Conservation (phyloP, 1,140 invertebrate genomes). For the Pseudomyrmex sp. region DNA sequence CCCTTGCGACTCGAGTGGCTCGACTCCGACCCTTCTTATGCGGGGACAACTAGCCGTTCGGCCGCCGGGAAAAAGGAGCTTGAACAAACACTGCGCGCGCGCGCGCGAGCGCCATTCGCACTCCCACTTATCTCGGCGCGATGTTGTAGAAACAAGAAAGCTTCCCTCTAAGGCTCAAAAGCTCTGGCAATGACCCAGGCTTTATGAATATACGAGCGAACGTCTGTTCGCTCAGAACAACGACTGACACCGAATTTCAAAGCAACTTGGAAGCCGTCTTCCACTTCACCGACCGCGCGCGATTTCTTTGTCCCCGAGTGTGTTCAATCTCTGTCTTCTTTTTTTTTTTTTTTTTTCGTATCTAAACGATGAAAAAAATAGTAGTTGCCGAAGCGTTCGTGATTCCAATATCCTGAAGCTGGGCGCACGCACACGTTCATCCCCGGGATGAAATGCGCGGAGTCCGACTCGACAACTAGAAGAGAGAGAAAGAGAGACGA, state of each 20-base stretch:
- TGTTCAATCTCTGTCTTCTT: constrained; percentile 12
- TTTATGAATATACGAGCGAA: constrained; percentile 71
- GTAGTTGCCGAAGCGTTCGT: not conserved
- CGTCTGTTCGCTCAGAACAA: constrained; percentile 2
- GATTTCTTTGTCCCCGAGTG: constrained; percentile 41
- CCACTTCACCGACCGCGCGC: constrained; percentile 44
- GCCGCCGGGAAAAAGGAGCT: constrained; percentile 54
- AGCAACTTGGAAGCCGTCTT: constrained; percentile 54
- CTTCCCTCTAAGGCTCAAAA: constrained; percentile 50
- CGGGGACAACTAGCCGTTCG: constrained; percentile 20
- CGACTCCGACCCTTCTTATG: constrained; percentile 5
- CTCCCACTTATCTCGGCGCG: constrained; percentile 66
- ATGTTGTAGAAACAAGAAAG: constrained; percentile 68
- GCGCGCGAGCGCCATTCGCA: constrained; percentile 26
- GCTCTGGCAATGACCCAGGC: constrained; percentile 67
- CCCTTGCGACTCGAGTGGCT: constrained; percentile 57
- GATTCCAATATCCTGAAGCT: constrained; percentile 37
- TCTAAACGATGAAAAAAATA: not conserved
- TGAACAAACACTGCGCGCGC: constrained; percentile 66
- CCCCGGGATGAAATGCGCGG: constrained; percentile 31
- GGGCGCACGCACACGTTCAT: constrained; percentile 16
- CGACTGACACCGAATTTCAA: constrained; percentile 54
- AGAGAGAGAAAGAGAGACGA: not conserved
- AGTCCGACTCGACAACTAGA: constrained; percentile 19
- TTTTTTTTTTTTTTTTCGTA: not conserved